These are phyloP conservation scores for Patella caerulea DNA, from an alignment of 2,888 invertebrate genomes.

Conservation along the genomic window DNA sequence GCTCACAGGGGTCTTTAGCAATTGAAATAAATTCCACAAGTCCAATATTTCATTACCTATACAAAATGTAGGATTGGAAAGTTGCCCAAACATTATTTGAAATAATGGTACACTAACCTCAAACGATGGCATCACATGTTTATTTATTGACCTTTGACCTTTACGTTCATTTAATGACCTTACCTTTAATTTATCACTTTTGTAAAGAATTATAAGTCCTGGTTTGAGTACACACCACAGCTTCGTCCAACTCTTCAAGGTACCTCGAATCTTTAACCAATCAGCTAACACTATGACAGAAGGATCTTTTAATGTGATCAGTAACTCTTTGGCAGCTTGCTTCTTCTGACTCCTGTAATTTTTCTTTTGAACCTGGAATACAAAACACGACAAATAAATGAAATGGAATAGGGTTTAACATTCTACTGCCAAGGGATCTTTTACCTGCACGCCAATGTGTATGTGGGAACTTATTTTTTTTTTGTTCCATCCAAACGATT, in stretches of 20 bases:
- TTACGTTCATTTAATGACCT: too few species aligned
- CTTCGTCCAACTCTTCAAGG: conserved; percentile 95
- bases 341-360: conserved; percentile 85
- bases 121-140: too few species aligned
- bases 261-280: conserved; percentile 93
- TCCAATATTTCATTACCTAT: not conserved
- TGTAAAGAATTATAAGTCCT: conserved; percentile 89
- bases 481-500: too few species aligned
- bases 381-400: conserved; percentile 7
- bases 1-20: too few species aligned
- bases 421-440: too few species aligned
- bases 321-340: conserved; percentile 88
- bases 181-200: conserved; percentile 92
- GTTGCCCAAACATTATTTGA: too few species aligned
- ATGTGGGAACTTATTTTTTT: too few species aligned
- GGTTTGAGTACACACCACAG: conserved; percentile 95
- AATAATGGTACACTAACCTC: too few species aligned
- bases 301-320: conserved; percentile 91
- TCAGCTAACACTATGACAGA: conserved; percentile 92
- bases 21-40: too few species aligned
- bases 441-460: too few species aligned
- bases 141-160: too few species aligned
- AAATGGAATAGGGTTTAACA: too few species aligned
- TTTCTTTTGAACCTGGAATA: conserved; percentile 84
- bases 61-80: not conserved